Conservation (phyloP, 2,888 invertebrate species). For the Catocala nupta region DNA sequence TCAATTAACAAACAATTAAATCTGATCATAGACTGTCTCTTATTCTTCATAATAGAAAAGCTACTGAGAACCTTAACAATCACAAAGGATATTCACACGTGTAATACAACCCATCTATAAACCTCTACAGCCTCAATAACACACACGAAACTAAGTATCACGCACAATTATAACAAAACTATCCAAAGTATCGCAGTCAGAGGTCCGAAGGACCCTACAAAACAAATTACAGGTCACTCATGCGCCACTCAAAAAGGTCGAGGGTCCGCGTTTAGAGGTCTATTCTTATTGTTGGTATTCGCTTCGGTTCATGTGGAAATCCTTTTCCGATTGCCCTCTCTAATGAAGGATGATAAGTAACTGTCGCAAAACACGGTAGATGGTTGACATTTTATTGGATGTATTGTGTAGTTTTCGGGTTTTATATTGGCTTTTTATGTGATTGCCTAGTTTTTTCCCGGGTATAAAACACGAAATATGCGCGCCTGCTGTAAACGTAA, state of each 20-base stretch:
- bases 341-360: conserved; percentile 40
- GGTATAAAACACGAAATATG: too few species aligned
- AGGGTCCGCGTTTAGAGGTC: conserved; percentile 32
- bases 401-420: conserved; percentile 4
- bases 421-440: not conserved
- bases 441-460: not conserved
- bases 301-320: conserved; percentile 34
- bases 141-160: not conserved
- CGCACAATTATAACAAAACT: conserved; percentile 16
- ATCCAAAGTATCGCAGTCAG: conserved; percentile 29
- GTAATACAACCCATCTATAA: too few species aligned
- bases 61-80: too few species aligned
- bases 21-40: too few species aligned
- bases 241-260: conserved; percentile 46
- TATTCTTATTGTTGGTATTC: conserved; percentile 37
- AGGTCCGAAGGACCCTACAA: conserved; percentile 21
- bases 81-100: too few species aligned
- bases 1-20: too few species aligned
- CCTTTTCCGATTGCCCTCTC: conserved; percentile 33
- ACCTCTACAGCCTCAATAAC: not conserved
- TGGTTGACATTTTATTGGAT: conserved; percentile 13
- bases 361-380: conserved; percentile 11
- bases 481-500: too few species aligned
- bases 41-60: too few species aligned
- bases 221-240: conserved; percentile 46